Evolutionary conservation across 2,797 vertebrate genomes (phyloP), one percentile per base, ranked within the genome.

Genomic region (Glyptemys insculpta): DNA sequence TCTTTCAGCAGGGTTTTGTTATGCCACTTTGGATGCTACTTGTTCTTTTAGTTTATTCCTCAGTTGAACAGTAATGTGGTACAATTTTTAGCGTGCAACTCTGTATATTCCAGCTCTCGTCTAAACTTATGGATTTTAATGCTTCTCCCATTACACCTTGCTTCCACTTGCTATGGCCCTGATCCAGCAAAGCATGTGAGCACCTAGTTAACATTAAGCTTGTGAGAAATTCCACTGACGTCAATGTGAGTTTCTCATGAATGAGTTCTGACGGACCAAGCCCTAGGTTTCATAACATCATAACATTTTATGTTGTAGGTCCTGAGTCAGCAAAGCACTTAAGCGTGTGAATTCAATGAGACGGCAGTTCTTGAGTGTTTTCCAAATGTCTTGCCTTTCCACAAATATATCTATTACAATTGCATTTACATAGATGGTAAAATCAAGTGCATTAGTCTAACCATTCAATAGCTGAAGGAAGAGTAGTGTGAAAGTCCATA

Each of bases 21-120:
- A 91, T 95, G 90, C 92, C 96, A 94, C 95, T 85, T 90, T 93
- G 96, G 95, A 95, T 95, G 96, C 92, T 95, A 78, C 95, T 96
- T 96, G 95, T 95, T 94, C 96, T 96, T 92, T 93, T 92, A 88
- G 44, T 94, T 96, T 97, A 94, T 93, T 96, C 95, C 10, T 44
- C 0, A 72, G 0, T 0, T 82, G 56, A 90, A 1, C 27, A 53
- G 90, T 27, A 87, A 57, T 0, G 0, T 87, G 87, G 92, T 81
- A 84, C 54, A 37, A 54, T 54, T 74, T 94, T 81, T 19, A 78
- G 49, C 53, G 41, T 50, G 80, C 68, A 62, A 56, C 93, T 92
- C 89, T 19, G 4, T 54, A 0, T 0, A 86, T 92, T 83, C 87
- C 83, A 90, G 84, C 54, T 82, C 90, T 92, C 89, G 53, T 89